Evolutionary conservation across 2,888 invertebrate species (phyloP).

Genomic region (Mimachlamys varia): DNA sequence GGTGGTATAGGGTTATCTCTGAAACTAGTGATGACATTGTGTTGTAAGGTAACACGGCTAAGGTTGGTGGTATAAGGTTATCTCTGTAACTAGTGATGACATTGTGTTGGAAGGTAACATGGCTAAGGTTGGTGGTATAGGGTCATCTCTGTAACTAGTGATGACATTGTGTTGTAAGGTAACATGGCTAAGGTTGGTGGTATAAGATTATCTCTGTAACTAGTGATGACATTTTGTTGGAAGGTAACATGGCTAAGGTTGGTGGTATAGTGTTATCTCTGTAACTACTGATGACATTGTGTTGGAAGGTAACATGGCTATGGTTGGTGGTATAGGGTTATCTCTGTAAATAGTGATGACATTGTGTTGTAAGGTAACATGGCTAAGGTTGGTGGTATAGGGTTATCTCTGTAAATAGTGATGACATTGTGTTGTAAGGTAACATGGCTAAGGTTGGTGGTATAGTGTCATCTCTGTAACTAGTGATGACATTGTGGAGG

Average conservation of each 20-base stretch:
- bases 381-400: conserved; percentile 72
- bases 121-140: conserved; percentile 72
- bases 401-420: conserved; percentile 37
- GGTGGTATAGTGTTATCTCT: not conserved
- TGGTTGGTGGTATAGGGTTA: conserved; percentile 67
- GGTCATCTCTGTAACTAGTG: conserved; percentile 38
- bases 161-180: conserved; percentile 73
- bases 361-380: conserved; percentile 74
- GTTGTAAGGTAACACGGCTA: conserved; percentile 71
- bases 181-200: conserved; percentile 74
- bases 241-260: conserved; percentile 77
- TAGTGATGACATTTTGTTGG: conserved; percentile 69
- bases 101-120: conserved; percentile 74
- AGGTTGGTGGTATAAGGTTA: conserved; percentile 67
- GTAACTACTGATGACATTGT: conserved; percentile 65
- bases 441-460: conserved; percentile 74
- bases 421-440: conserved; percentile 73
- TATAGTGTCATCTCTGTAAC: not conserved
- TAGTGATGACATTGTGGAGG: conserved; percentile 70
- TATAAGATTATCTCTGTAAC: not conserved
- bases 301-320: conserved; percentile 71
- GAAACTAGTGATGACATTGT: conserved; percentile 67
- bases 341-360: conserved; percentile 48
- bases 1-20: not conserved
- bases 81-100: conserved; percentile 48